These are phyloP conservation scores for Platycheirus albimanus DNA, from an alignment of 2,888 invertebrate species.

Conservation along the genomic window DNA sequence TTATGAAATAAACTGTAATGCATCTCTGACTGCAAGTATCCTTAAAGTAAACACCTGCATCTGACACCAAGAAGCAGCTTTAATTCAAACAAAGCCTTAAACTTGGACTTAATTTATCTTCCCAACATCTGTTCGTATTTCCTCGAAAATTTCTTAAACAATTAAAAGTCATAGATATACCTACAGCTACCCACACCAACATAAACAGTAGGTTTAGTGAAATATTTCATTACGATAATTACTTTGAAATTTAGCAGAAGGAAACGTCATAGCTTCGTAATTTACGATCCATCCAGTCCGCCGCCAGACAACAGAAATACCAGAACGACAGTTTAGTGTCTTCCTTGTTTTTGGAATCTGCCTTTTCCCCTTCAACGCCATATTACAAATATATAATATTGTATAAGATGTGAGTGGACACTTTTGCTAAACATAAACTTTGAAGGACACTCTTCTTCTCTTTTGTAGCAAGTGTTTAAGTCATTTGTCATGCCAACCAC, in stretches of 20 bases:
- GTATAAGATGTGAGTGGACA: conserved; percentile 51
- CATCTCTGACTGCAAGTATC: no score
- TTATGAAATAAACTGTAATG: no score
- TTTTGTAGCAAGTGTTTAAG: conserved; percentile 65
- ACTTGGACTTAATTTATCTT: no score
- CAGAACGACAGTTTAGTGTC: conserved; percentile 29
- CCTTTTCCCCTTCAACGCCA: conserved; percentile 45
- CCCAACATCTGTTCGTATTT: no score
- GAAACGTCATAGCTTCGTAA: conserved; percentile 59
- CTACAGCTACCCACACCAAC: no score
- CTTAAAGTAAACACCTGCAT: no score
- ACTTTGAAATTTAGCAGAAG: conserved; percentile 59
- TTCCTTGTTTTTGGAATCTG: conserved; percentile 35
- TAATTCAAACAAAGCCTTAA: no score
- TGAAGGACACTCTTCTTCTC: conserved; percentile 62
- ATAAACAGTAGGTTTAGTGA: no score
- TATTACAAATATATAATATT: background rate
- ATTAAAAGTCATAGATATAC: no score
- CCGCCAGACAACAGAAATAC: conserved; percentile 23
- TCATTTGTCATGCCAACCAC: conserved; percentile 71
- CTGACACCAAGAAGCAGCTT: no score
- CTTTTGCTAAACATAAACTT: conserved; percentile 53
- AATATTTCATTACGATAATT: conserved; percentile 64
- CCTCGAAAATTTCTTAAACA: no score
- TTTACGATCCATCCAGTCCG: conserved; percentile 61